A percentile compares a stretch with the other conserved stretches of the same genome.
Conservation (phyloP, 2,888 invertebrate species). For the Luffia ferchaultella region DNA sequence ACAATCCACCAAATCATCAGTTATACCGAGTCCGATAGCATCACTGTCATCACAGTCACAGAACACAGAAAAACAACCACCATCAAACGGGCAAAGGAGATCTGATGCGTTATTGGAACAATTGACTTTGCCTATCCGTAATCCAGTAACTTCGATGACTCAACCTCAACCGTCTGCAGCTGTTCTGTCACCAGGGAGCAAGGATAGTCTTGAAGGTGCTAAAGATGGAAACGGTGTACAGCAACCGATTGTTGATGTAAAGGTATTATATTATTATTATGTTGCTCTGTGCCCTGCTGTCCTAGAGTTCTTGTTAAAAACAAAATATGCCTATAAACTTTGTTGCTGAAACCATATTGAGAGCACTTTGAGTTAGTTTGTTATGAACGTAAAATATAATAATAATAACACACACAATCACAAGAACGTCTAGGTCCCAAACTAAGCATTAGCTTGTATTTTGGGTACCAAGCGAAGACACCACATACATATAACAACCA, state of each 20-base stretch:
- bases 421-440: no score
- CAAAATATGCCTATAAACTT: no score
- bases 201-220: conserved; percentile 40
- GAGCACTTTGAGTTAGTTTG: no score
- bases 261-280: conserved; percentile 28
- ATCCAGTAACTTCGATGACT: conserved; percentile 31
- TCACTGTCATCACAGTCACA: conserved; percentile 45
- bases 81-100: conserved; percentile 46
- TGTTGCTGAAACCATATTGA: no score
- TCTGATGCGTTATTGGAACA: conserved; percentile 54
- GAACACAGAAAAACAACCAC: conserved; percentile 41
- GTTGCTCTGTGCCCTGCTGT: no score
- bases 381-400: no score
- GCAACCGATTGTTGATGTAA: conserved; percentile 45
- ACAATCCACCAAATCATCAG: conserved; percentile 37
- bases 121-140: conserved; percentile 46
- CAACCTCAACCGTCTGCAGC: conserved; percentile 27
- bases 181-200: conserved; percentile 37
- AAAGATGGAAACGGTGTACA: conserved; percentile 40
- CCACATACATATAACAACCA: no score
- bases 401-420: no score
- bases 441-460: no score
- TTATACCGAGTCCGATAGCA: conserved; percentile 46
- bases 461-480: no score
- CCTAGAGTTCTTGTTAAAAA: no score